These are phyloP conservation scores for Probaryconus sp. DNA, from an alignment of 1,140 invertebrate species.

Conservation along the genomic window DNA sequence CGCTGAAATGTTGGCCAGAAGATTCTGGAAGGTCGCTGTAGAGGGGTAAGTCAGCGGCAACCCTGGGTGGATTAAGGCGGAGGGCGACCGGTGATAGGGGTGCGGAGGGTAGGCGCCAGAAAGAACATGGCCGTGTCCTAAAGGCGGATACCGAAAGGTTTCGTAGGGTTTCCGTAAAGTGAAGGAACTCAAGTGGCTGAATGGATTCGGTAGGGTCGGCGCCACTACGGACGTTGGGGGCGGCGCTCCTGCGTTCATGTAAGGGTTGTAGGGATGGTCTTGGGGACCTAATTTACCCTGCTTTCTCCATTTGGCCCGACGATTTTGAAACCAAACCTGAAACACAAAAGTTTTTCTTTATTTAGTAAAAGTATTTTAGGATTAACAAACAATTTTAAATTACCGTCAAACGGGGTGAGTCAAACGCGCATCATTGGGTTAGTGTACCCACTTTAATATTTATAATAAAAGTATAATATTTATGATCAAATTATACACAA, in stretches of 20 bases:
- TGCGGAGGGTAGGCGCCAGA: constrained; percentile 75
- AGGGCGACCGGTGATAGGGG: constrained; percentile 81
- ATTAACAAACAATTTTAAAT: too few relatives aligned
- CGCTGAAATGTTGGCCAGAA: constrained; percentile 88
- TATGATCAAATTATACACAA: too few relatives aligned
- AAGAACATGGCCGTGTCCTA: constrained; percentile 75
- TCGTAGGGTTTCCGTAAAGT: constrained; percentile 89
- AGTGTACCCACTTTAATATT: too few relatives aligned
- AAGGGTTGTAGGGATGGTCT: constrained; percentile 93
- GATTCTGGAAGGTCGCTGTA: constrained; percentile 88
- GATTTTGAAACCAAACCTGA: constrained; percentile 97
- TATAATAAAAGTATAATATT: too few relatives aligned
- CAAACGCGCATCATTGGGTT: too few relatives aligned
- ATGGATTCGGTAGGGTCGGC: constrained; percentile 87
- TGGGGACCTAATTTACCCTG: constrained; percentile 96
- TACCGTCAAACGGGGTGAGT: too few relatives aligned
- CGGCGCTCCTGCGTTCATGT: constrained; percentile 82
- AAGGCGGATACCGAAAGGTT: constrained; percentile 82
- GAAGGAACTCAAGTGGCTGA: constrained; percentile 85
- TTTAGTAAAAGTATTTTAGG: too few relatives aligned
- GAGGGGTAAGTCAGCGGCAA: constrained; percentile 83
- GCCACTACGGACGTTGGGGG: constrained; percentile 81
- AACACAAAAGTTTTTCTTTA: constrained; percentile 74
- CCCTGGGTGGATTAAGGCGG: constrained; percentile 82
- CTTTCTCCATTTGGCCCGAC: constrained; percentile 94